These are phyloP conservation scores for Nephrotoma flavescens DNA, from an alignment of 2,888 invertebrate genomes.

Conservation along the genomic window DNA sequence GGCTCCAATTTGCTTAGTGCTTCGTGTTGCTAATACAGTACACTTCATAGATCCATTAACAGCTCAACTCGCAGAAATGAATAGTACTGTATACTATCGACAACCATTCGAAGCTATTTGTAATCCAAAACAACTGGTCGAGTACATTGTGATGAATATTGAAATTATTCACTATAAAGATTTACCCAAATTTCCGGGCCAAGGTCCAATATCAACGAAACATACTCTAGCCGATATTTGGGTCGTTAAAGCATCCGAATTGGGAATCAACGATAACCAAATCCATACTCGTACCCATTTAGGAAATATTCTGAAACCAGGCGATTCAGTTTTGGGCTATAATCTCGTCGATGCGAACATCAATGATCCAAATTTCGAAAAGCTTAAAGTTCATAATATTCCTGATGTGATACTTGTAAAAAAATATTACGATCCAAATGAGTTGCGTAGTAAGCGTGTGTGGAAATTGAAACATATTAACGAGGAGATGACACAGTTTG, in stretches of 20 bases:
- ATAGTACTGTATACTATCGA: constrained; percentile 67
- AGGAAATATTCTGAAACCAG: constrained; percentile 82
- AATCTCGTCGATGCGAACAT: constrained; percentile 82
- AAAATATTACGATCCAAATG: constrained; percentile 68
- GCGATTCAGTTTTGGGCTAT: constrained; percentile 87
- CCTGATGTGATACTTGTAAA: constrained; percentile 93
- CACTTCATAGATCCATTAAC: constrained; percentile 86
- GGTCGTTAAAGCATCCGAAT: constrained; percentile 75
- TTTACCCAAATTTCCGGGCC: constrained; percentile 67
- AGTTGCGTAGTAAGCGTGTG: constrained; percentile 52
- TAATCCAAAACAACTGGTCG: constrained; percentile 77
- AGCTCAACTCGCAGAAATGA: constrained; percentile 80
- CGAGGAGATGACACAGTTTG: constrained; percentile 32
- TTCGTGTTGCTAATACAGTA: constrained; percentile 75
- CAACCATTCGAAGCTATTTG: constrained; percentile 76
- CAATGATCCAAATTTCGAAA: constrained; percentile 80
- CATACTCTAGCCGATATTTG: constrained; percentile 88
- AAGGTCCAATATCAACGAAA: constrained; percentile 72
- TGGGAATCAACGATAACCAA: constrained; percentile 67
- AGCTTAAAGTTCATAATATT: constrained; percentile 47
- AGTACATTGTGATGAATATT: constrained; percentile 90
- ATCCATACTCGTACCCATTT: constrained; percentile 86
- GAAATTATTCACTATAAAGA: constrained; percentile 49
- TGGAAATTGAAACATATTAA: constrained; percentile 90
- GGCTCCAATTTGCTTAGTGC: constrained; percentile 73